phyloP scores from a whole-genome alignment of 1,140 invertebrate species.

The Saccostrea glomerata region DNA sequence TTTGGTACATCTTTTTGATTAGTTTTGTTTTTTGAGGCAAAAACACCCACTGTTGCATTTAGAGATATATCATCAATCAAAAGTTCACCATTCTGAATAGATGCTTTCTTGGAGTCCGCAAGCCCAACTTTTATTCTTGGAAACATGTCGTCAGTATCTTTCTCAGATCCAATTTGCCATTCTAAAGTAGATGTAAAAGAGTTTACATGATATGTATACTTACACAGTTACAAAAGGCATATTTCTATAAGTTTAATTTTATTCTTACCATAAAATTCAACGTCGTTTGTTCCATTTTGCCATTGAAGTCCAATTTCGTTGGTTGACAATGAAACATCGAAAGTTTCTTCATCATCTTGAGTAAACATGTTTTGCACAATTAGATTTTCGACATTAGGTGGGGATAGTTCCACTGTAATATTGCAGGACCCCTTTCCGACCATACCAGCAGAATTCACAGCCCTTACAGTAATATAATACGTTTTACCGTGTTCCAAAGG shows the following conservation, averaged over 20 bases:
- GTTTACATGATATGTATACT: neutral
- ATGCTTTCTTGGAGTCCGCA: neutral
- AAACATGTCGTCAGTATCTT: neutral
- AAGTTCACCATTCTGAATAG: neutral
- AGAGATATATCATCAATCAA: neutral
- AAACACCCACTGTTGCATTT: neutral
- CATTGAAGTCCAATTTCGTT: neutral
- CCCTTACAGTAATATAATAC: neutral
- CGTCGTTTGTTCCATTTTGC: neutral
- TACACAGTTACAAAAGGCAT: neutral
- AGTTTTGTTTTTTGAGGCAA: neutral
- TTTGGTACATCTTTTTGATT: neutral
- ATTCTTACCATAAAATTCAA: neutral
- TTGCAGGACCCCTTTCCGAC: neutral
- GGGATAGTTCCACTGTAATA: neutral
- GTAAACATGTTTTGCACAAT: neutral
- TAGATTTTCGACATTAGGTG: neutral
- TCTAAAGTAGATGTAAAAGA: neutral
- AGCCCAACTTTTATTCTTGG: neutral
- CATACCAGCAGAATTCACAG: neutral
- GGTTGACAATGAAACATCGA: neutral
- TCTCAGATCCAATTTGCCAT: neutral
- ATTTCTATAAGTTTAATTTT: neutral
- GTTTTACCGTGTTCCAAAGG: neutral
- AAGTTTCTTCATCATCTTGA: neutral